Evolutionary conservation across 2,113 vertebrate species (phyloP), one percentile per base, ranked within the genome.

Genomic region (Rhinopomastus cyanomelas): DNA sequence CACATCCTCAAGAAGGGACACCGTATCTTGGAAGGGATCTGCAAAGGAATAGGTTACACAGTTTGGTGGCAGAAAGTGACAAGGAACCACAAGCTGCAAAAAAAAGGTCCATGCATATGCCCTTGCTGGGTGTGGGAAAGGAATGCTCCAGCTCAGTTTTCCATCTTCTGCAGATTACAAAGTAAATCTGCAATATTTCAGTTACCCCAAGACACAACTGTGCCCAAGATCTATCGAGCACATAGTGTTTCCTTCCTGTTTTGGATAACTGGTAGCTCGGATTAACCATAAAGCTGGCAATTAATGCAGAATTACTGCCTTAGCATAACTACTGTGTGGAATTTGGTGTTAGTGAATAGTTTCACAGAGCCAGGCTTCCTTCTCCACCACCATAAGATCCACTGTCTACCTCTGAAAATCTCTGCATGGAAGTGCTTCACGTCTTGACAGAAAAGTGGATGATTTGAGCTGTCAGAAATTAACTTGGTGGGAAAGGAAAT

Each of bases 71-170:
- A 81, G 78, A 68, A 72, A 9, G 29, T 46, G 59, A 37, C 46
- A 42, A 69, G 3, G 23, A 89, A 51, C 8, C 9, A 59, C 6
- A 46, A 67, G 34, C n/a, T 44, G 26, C 3, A 39, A 42, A 6
- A 42, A 6, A 32, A 67, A 78, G 87, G 34, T 2, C 0, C 18
- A 37, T 3, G 60, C 29, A 20, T 3, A 10, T 32, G n/a, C 13
- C 25, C 22, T 69, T 0, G 0, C 13, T 49, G 52, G 5, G 15
- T 49, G 19, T 0, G 0, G n/a, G 25, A 23, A 6, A 15, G n/a
- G 75, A 71, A 53, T 26, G 32, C 8, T 60, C 30, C 16, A 8
- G 11, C 22, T 74, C 1, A 2, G 14, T 34, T 69, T 59, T 85
- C 53, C 16, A 11, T 20, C 25, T 56, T 61, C 30, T 61, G 16